A percentile compares a stretch with the other conserved stretches of the same genome.
These are phyloP conservation scores for Achroia grisella DNA, from an alignment of 1,140 invertebrate genomes.

Conservation along the genomic window DNA sequence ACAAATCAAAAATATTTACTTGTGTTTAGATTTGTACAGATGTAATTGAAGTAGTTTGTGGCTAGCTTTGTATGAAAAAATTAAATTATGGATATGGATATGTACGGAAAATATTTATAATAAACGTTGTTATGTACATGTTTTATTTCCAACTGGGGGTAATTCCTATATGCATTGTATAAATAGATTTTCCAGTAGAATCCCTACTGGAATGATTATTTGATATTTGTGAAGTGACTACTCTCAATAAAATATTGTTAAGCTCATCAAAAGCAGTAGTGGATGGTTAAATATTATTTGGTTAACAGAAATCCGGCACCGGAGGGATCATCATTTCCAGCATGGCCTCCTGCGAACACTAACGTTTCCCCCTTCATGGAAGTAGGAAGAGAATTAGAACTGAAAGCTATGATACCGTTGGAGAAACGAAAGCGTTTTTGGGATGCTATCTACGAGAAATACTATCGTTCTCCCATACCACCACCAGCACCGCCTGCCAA, in stretches of 20 bases:
- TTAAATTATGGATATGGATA: too few relatives aligned
- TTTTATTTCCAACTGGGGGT: too few relatives aligned
- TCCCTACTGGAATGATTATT: too few relatives aligned
- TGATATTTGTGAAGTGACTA: too few relatives aligned
- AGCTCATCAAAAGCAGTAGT: neutral
- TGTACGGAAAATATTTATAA: too few relatives aligned
- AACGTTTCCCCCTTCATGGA: constrained; percentile 15
- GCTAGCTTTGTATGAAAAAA: too few relatives aligned
- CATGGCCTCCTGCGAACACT: constrained; percentile 14
- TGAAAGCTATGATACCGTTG: constrained; percentile 11
- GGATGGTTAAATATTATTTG: neutral
- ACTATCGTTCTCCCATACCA: constrained; percentile 23
- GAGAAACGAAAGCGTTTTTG: constrained; percentile 22
- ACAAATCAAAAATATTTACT: too few relatives aligned
- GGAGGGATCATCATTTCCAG: constrained; percentile 5
- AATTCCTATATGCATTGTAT: too few relatives aligned
- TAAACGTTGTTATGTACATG: too few relatives aligned
- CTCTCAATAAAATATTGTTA: neutral
- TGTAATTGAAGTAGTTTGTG: too few relatives aligned
- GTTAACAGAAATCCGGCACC: constrained; percentile 20
- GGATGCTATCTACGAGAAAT: constrained; percentile 24
- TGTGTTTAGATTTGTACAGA: too few relatives aligned
- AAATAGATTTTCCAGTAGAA: too few relatives aligned
- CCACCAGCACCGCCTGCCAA: constrained; percentile 7
- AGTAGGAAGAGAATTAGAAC: constrained; percentile 5